phyloP scores from a whole-genome alignment of 1,140 invertebrate species.

The Drosophila auraria region DNA sequence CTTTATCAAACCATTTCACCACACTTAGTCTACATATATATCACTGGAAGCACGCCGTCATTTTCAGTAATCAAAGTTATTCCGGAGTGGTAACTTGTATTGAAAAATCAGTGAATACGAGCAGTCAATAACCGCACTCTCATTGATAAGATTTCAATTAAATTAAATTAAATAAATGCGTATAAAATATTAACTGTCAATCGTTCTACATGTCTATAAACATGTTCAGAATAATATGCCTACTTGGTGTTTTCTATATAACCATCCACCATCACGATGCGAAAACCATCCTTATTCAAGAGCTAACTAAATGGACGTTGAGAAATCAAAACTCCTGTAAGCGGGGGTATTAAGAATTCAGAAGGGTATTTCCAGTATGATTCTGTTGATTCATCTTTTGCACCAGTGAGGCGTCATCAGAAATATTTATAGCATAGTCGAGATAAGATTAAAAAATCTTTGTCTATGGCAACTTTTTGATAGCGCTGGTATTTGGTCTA shows the following conservation, averaged over 20 bases:
- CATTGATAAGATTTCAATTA: constrained; percentile 58
- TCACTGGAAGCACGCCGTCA: not conserved
- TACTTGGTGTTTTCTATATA: constrained; percentile 15
- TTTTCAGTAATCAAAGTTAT: constrained; percentile 27
- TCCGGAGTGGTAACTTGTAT: constrained; percentile 22
- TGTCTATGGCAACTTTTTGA: constrained; percentile 26
- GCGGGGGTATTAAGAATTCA: constrained; percentile 38
- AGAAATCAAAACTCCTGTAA: constrained; percentile 85
- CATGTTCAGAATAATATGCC: constrained; percentile 29
- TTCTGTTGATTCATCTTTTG: constrained; percentile 6
- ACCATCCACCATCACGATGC: constrained; percentile 6
- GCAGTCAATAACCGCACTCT: not conserved
- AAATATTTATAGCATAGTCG: not conserved
- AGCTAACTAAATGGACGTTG: constrained; percentile 82
- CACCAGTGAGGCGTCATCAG: constrained; percentile 14
- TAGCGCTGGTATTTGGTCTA: constrained; percentile 31
- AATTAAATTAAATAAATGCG: constrained; percentile 22
- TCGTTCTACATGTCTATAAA: constrained; percentile 25
- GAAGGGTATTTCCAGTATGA: not conserved
- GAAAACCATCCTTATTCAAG: constrained; percentile 56
- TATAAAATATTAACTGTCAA: constrained; percentile 34
- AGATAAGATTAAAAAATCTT: constrained; percentile 65
- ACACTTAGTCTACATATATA: constrained; percentile 6
- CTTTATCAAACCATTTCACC: constrained; percentile 28
- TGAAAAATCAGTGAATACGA: not conserved